A percentile compares a stretch with the other conserved stretches of the same genome.
phyloP scores from a whole-genome alignment of 2,797 vertebrate species.

The Dipus sagitta region DNA sequence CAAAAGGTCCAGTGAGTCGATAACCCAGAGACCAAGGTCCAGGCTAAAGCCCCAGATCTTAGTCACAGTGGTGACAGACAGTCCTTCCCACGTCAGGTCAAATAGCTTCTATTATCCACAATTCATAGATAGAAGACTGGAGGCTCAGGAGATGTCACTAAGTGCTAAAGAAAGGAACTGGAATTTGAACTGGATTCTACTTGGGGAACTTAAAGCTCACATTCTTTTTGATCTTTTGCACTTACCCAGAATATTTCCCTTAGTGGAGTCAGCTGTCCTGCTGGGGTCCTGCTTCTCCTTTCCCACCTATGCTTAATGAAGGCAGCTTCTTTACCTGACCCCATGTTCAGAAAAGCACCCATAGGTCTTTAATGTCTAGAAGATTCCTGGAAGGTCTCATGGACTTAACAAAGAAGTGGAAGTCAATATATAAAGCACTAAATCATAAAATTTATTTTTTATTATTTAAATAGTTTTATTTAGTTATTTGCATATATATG shows the following conservation, averaged over 20 bases:
- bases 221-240: background rate
- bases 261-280: accelerated
- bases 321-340: background rate
- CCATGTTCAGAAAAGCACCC: background rate
- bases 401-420: background rate
- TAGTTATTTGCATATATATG: no score
- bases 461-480: no score
- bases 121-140: background rate
- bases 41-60: background rate
- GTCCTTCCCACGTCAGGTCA: background rate
- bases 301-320: background rate
- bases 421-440: background rate
- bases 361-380: background rate
- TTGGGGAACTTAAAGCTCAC: background rate
- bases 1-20: background rate
- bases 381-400: accelerated
- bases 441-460: background rate
- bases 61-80: background rate
- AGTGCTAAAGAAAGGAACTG: background rate
- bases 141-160: background rate
- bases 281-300: accelerated
- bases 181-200: background rate
- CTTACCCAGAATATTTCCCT: background rate
- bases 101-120: background rate
- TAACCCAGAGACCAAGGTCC: background rate